Evolutionary conservation across 2,888 invertebrate genomes (phyloP).

Genomic region (Callinectes sapidus): DNA sequence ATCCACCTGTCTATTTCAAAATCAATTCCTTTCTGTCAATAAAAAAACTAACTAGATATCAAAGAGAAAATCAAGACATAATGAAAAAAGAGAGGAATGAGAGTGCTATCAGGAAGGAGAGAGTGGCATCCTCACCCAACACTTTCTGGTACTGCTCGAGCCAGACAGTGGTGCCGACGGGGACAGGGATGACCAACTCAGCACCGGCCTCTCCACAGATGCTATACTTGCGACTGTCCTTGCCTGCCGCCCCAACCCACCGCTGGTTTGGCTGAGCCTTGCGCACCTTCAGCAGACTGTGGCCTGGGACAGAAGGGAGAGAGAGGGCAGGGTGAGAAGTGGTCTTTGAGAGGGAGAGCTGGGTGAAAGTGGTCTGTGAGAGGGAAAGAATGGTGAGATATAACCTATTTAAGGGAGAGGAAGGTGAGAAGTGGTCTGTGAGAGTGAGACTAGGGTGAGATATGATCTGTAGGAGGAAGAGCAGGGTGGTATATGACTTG

Average conservation of each 20-base stretch:
- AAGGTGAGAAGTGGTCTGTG: neutral
- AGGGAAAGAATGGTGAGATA: neutral
- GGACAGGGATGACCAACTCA: conserved; percentile 85
- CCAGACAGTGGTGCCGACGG: conserved; percentile 86
- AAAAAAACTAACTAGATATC: too few relatives aligned
- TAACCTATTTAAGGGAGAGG: neutral
- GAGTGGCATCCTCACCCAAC: conserved; percentile 78
- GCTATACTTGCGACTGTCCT: conserved; percentile 84
- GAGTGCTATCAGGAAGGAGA: too few relatives aligned
- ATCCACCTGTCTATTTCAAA: too few relatives aligned
- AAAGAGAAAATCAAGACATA: too few relatives aligned
- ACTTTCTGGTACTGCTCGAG: conserved; percentile 81
- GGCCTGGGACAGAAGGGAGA: neutral
- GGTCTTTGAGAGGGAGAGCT: neutral
- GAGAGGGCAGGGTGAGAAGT: neutral
- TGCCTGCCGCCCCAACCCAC: conserved; percentile 82
- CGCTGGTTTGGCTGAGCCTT: conserved; percentile 42
- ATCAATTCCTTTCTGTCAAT: too few relatives aligned
- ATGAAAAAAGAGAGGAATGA: too few relatives aligned
- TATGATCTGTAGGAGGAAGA: too few relatives aligned
- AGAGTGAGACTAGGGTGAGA: neutral
- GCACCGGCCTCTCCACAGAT: conserved; percentile 86
- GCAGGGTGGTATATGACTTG: neutral
- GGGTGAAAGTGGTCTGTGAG: too few relatives aligned
- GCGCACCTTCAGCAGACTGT: conserved; percentile 23